phyloP scores from a whole-genome alignment of 2,888 invertebrate species.

The Leptinotarsa haldemani region DNA sequence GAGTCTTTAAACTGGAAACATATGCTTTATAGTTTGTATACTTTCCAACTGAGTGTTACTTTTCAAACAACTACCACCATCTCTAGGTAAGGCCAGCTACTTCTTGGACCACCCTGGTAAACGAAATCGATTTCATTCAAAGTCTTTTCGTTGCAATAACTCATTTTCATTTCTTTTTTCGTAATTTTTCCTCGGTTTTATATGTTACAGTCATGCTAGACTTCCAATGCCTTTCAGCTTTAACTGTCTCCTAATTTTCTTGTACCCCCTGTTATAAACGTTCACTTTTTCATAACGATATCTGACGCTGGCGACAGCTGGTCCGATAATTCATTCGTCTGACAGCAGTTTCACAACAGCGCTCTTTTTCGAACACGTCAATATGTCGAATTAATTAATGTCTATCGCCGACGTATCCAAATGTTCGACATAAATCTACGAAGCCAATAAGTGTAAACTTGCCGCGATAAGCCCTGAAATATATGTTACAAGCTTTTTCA shows the following conservation, averaged over 20 bases:
- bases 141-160: no score
- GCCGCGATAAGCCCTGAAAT: slow-evolving; percentile 32
- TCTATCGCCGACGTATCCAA: slow-evolving; percentile 52
- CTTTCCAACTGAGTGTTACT: no score
- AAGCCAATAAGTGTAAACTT: slow-evolving; percentile 25
- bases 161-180: no score
- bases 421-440: slow-evolving; percentile 51
- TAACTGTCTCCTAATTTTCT: neutral
- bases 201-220: no score
- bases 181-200: no score
- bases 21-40: no score
- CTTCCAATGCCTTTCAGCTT: no score
- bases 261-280: neutral
- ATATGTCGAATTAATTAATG: slow-evolving; percentile 57
- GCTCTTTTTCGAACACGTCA: slow-evolving; percentile 46
- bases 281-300: neutral
- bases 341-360: slow-evolving; percentile 17
- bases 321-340: slow-evolving; percentile 4
- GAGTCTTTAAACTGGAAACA: no score
- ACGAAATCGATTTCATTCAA: no score
- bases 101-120: no score
- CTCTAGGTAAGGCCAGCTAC: no score
- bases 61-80: no score
- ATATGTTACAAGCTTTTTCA: slow-evolving; percentile 37
- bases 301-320: slow-evolving; percentile 9